Conservation (phyloP, 2,888 invertebrate species). For the Epirrhoe alternata region DNA sequence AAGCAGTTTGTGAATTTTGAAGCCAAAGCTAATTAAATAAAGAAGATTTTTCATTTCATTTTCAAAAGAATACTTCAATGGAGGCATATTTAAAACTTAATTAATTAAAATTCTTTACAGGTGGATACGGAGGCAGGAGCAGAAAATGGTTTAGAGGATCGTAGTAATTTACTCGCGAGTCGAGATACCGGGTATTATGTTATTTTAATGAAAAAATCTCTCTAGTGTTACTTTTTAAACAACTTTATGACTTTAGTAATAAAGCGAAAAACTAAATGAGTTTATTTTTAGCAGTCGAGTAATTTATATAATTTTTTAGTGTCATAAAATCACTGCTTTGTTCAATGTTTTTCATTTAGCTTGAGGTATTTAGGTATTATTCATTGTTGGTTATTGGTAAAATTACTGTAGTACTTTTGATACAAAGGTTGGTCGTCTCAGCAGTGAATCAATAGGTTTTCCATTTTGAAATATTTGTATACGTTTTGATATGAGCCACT, state of each 20-base stretch:
- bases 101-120: slow-evolving; percentile 26
- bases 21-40: slow-evolving; percentile 26
- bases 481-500: no score
- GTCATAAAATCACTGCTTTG: not conserved
- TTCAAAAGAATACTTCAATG: slow-evolving; percentile 18
- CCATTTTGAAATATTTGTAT: no score
- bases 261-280: not conserved
- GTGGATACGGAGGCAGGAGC: slow-evolving; percentile 3
- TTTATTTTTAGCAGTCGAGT: not conserved
- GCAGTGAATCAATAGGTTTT: no score
- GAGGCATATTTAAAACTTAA: slow-evolving; percentile 25
- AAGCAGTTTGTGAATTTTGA: not conserved
- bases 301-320: not conserved
- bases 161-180: slow-evolving; percentile 6
- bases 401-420: no score
- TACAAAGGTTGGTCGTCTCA: no score
- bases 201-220: not conserved
- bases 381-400: no score
- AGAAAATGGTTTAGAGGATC: slow-evolving; percentile 3
- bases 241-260: not conserved
- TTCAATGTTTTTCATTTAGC: no score
- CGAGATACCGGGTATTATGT: not conserved
- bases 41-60: slow-evolving; percentile 22
- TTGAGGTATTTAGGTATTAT: no score
- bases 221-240: not conserved